Evolutionary conservation across 2,797 vertebrate genomes (phyloP), one percentile per base, ranked within the genome.

Genomic region (Brachyalestes nurse): DNA sequence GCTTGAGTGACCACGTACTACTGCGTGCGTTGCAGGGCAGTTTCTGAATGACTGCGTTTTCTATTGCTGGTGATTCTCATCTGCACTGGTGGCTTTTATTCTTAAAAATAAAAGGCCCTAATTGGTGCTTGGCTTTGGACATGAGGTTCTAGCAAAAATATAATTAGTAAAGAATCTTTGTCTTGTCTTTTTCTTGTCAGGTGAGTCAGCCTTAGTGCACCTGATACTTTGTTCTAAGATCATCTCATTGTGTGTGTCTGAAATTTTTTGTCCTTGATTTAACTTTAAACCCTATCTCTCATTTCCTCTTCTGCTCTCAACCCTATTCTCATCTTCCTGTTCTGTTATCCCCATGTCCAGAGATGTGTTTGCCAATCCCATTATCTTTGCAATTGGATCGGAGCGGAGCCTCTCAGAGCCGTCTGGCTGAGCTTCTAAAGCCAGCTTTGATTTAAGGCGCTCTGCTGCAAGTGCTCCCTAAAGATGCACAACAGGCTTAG

Each of bases 321-420:
- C 77, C 83, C 51, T 23, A 60, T 82, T 19, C 57, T 64, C 70
- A 61, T 79, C 58, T 74, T 45, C 45, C 47, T 8, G 9, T 71
- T 62, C 40, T 55, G 77, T 25, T 55, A 70, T 45, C 62, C 69
- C 55, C 55, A 85, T 85, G 77, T 85, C 88, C 89, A 88, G 86
- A 51, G 61, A 87, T 91, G 83, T 85, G 83, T 85, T 91, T 91
- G 72, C 79, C 88, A 92, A 93, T 94, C 93, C 89, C 88, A 91
- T 95, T 94, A 94, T 88, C 88, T 86, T 87, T 86, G 79, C 92
- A 92, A 93, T 92, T 91, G 93, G 93, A 93, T 95, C 93, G 92
- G 87, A 83, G 87, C 40, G 84, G 87, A 94, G 90, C 86, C 81
- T 89, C 89, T 94, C 88, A 93, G 91, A 93, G 90, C 89, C 88